Evolutionary conservation across 2,113 vertebrate genomes (phyloP), one percentile per base, ranked within the genome.

Genomic region (Camelus dromedarius): DNA sequence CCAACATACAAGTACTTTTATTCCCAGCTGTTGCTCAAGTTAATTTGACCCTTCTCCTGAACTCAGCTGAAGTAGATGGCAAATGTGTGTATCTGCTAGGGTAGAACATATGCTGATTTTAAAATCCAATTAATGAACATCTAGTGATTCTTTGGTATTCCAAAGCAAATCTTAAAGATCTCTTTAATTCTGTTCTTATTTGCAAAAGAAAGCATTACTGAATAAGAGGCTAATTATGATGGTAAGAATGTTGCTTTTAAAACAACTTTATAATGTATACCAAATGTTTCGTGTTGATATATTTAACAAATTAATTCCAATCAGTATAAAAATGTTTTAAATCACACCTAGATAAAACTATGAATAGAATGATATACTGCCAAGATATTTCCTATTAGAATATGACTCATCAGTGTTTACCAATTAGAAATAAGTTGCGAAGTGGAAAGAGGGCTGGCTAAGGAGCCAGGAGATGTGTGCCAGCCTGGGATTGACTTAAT

Each of bases 21-120:
- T 94, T 96, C 95, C 97, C 97, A 89, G 60, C 64, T 96, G 97
- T 79, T 96, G 66, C 72, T 85, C 16, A 88, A 93, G 96, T 89
- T 97, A 97, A 97, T 94, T 95, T 95, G 96, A 95, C 84, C 94
- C 89, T 77, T 77, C 69, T 89, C 50, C 54, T 92, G 35, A 93
- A 91, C 42, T 93, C 56, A 94, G 46, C 1, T 93, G n/a, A 89
- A 93, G 76, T 30, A 95, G 50, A 84, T 58, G 32, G 35, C 52
- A 93, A 97, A 97, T 79, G 38, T 66, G 64, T 92, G 11, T 48
- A 4, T 93, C 60, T 90, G 64, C 18, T 87, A 73, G 48, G 64
- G 92, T 62, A 73, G 64, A 84, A 90, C 30, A 95, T 50, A 64
- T 30, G 50, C 24, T 92, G 56, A 79, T 64, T 88, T 96, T 90